These are phyloP conservation scores for Listrodromus nycthemerus DNA, from an alignment of 2,888 invertebrate genomes.

Conservation along the genomic window DNA sequence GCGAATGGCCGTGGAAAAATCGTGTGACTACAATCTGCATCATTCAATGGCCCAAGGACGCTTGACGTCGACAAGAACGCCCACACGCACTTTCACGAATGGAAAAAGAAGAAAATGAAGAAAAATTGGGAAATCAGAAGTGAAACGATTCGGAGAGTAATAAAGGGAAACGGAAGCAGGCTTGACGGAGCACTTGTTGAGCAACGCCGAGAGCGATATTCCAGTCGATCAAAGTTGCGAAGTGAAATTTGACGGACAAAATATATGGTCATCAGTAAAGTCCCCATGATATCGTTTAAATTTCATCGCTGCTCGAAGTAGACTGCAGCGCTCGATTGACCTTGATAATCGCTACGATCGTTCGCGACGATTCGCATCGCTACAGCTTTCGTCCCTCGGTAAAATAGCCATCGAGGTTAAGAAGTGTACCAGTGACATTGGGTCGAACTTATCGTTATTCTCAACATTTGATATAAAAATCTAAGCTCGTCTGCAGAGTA, in stretches of 20 bases:
- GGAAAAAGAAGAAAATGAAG: slow-evolving; percentile 60
- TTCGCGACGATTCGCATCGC: neutral
- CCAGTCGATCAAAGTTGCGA: neutral
- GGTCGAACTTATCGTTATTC: neutral
- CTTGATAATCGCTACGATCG: neutral
- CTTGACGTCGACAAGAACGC: slow-evolving; percentile 14
- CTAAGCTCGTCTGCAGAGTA: neutral
- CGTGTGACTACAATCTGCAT: slow-evolving; percentile 40
- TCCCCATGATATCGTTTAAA: neutral
- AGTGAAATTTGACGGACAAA: neutral
- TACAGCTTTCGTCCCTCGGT: neutral
- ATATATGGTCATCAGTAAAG: neutral
- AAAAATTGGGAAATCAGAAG: slow-evolving; percentile 60
- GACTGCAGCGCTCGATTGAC: neutral
- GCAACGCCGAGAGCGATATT: neutral
- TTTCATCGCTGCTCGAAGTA: neutral
- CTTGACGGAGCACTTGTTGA: neutral
- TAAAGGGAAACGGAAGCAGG: slow-evolving; percentile 22
- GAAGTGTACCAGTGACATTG: neutral
- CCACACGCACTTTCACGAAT: slow-evolving; percentile 58
- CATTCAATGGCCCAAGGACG: slow-evolving; percentile 61
- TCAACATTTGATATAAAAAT: neutral
- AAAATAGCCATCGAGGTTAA: neutral
- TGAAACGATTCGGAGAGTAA: slow-evolving; percentile 35
- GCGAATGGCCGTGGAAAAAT: too few species aligned